A percentile compares a stretch with the other conserved stretches of the same genome.
phyloP scores from a whole-genome alignment of 2,888 invertebrate genomes.

The Dryococelus australis region DNA sequence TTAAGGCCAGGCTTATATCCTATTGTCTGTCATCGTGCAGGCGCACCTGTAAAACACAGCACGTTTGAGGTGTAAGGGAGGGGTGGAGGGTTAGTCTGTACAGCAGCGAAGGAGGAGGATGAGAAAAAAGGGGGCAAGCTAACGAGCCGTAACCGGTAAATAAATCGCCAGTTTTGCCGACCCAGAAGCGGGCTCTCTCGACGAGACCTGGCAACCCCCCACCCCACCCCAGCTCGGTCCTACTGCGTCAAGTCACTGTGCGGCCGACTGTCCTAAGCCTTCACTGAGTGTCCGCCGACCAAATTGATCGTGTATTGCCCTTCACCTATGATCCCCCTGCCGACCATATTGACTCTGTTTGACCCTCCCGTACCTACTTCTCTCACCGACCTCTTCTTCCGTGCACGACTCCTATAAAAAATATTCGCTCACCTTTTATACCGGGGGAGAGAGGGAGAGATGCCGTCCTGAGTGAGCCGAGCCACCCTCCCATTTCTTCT shows the following conservation, averaged over 20 bases:
- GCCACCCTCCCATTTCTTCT: conserved; percentile 30
- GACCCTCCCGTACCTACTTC: background rate
- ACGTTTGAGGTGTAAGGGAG: too few species aligned
- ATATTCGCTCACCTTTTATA: conserved; percentile 30
- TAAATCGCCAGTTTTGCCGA: background rate
- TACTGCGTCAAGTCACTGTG: background rate
- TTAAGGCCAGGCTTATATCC: background rate
- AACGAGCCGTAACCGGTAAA: background rate
- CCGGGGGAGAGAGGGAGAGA: conserved; percentile 1
- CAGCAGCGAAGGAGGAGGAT: too few species aligned
- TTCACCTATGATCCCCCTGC: background rate
- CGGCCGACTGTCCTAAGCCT: background rate
- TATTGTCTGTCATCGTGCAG: background rate
- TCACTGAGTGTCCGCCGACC: too few species aligned
- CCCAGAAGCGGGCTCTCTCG: background rate
- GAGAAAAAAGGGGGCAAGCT: background rate
- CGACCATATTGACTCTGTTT: conserved; percentile 16
- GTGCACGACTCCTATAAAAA: conserved; percentile 27
- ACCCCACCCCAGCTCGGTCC: background rate
- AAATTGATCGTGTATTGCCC: too few species aligned
- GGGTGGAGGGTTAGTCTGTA: too few species aligned
- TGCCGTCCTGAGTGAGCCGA: background rate
- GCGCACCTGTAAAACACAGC: background rate
- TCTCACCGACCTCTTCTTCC: conserved; percentile 17
- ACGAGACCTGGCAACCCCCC: background rate